Percentiles rank a stretch among this genome's conserved stretches.
Conservation (phyloP, 2,888 invertebrate genomes). For the Leucoptera coffeella region DNA sequence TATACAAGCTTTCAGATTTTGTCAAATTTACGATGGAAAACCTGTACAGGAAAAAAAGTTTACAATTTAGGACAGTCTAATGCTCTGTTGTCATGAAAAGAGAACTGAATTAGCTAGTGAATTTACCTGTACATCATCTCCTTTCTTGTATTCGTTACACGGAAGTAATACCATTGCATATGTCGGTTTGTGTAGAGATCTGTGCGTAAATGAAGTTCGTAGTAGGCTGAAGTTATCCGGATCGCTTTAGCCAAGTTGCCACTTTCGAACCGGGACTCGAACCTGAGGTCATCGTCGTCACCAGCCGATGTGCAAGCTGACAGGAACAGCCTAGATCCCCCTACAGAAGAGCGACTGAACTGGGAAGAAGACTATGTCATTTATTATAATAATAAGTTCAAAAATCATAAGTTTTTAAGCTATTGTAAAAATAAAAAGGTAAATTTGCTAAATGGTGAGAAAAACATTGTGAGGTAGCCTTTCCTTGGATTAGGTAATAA, state of each 20-base stretch:
- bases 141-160: constrained; percentile 77
- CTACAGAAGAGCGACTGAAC: constrained; percentile 80
- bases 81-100: too few species aligned
- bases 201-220: constrained; percentile 83
- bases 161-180: constrained; percentile 95
- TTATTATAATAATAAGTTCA: too few species aligned
- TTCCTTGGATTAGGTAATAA: too few species aligned
- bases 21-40: constrained; percentile 86
- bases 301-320: constrained; percentile 57
- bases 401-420: too few species aligned
- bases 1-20: constrained; percentile 88
- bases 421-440: background rate
- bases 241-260: constrained; percentile 89
- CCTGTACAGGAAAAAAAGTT: constrained; percentile 32
- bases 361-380: constrained; percentile 20
- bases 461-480: too few species aligned
- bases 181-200: constrained; percentile 85
- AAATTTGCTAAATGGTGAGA: too few species aligned
- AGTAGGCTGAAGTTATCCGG: constrained; percentile 82
- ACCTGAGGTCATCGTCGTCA: constrained; percentile 60
- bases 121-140: constrained; percentile 71
- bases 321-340: constrained; percentile 64
- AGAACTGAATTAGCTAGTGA: too few species aligned
- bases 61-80: too few species aligned
- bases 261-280: constrained; percentile 91